Evolutionary conservation across 2,888 invertebrate species (phyloP), one percentile per base, ranked within the genome.

Genomic region (Callyntrura sp.): DNA sequence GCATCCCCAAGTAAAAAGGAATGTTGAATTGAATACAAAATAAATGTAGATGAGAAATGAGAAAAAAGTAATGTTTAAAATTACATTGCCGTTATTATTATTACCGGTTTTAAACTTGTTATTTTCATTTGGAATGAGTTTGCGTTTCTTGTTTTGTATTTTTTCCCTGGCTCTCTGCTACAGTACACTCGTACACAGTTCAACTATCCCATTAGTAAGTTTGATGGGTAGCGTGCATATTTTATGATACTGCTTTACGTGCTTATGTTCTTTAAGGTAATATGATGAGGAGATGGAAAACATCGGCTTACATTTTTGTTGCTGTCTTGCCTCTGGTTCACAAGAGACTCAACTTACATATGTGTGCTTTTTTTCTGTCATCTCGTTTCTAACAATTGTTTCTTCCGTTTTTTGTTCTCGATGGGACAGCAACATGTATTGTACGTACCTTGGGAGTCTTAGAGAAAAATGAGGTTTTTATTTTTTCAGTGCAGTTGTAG

Each of bases 71-170:
- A 12, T 28, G 65, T 70, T n/a, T n/a, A n/a, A n/a, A n/a, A 81
- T 81, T 60, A 81, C 11, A 9, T 23, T 83, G 17, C 12, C 45
- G 83, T 51, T 84, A 84, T 84, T 84, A 48, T 48, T 84, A 84
- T 35, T 55, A 84, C 35, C 17, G 55, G 55, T 12, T 55, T 84
- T 17, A 70, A 70, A 9, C 48, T 68, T 9, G 45, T 81, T 60
- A 55, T n/a, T 9, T 57, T 25, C 28, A 73, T 45, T 35, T 68
- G 35, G 6, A 23, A 73, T 5, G 14, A n/a, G n/a, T 1, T 12
- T 79, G 1, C 57, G n/a, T n/a, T 51, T 25, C 51, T 11, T 35
- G 28, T 28, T 68, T 28, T 35, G 0, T 9, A 14, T 28, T n/a
- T 68, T n/a, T n/a, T 68, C 14, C 12, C 11, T n/a, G n/a, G 5